These are phyloP conservation scores for Meteorus cinctellus DNA, from an alignment of 2,888 invertebrate species.

Conservation along the genomic window DNA sequence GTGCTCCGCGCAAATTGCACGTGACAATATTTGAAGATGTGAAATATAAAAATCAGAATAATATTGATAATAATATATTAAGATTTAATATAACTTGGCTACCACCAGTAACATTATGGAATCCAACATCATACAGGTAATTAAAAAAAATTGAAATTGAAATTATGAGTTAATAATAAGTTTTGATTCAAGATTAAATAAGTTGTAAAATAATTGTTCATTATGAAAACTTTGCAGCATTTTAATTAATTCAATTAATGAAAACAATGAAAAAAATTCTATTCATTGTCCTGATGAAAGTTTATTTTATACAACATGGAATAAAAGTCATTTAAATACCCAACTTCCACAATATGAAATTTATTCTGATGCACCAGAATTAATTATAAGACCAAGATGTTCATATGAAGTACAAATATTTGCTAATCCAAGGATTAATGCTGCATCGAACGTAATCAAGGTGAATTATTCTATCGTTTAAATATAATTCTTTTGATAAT, in stretches of 20 bases:
- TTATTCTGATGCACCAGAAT: constrained; percentile 57
- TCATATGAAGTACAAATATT: constrained; percentile 63
- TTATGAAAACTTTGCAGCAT: constrained; percentile 53
- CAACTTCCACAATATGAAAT: constrained; percentile 60
- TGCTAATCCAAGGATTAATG: constrained; percentile 63
- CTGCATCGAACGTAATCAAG: constrained; percentile 45
- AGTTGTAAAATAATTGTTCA: constrained; percentile 28
- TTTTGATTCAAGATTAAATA: constrained; percentile 7
- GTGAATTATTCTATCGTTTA: constrained; percentile 29
- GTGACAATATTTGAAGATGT: constrained; percentile 55
- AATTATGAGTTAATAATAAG: neutral
- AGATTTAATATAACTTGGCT: constrained; percentile 64
- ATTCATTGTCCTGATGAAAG: constrained; percentile 59
- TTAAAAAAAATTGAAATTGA: neutral
- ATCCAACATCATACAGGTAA: constrained; percentile 64
- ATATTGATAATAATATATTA: constrained; percentile 50
- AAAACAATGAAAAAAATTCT: constrained; percentile 27
- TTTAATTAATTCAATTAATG: constrained; percentile 55
- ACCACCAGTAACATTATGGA: constrained; percentile 50
- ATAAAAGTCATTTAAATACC: constrained; percentile 52
- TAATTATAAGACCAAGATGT: constrained; percentile 62
- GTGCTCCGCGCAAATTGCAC: constrained; percentile 55
- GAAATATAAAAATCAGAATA: constrained; percentile 26
- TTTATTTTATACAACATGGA: constrained; percentile 56
- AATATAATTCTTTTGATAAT: neutral